phyloP scores from a whole-genome alignment of 1,140 invertebrate genomes.

The Scaptomyza montana region DNA sequence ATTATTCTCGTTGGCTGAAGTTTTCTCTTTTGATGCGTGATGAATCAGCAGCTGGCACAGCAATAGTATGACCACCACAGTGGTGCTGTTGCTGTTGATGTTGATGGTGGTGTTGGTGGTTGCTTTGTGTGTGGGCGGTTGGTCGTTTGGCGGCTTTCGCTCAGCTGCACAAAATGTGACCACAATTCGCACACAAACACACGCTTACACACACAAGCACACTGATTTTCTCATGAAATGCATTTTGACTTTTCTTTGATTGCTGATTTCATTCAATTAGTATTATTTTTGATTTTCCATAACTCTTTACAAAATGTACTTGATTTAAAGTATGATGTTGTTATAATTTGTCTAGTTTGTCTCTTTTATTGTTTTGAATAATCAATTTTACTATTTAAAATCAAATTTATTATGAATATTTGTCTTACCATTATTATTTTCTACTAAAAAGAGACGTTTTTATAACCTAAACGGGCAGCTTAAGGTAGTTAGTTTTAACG shows the following conservation, averaged over 20 bases:
- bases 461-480: too few relatives aligned
- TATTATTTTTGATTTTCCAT: background rate
- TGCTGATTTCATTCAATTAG: background rate
- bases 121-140: slow-evolving; percentile 33
- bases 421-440: too few relatives aligned
- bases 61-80: slow-evolving; percentile 1
- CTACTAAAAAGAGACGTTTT: too few relatives aligned
- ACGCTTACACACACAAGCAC: too few relatives aligned
- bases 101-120: background rate
- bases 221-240: background rate
- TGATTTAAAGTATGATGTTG: too few relatives aligned
- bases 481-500: too few relatives aligned
- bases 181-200: background rate
- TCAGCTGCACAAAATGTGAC: background rate
- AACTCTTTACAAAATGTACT: background rate
- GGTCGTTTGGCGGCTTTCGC: slow-evolving; percentile 1
- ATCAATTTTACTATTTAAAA: too few relatives aligned
- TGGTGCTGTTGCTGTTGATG: background rate
- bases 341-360: too few relatives aligned
- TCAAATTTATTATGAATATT: too few relatives aligned
- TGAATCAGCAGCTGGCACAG: slow-evolving; percentile 45
- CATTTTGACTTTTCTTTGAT: background rate
- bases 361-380: too few relatives aligned
- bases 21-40: slow-evolving; percentile 61
- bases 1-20: slow-evolving; percentile 64